Evolutionary conservation across 2,888 invertebrate species (phyloP), one percentile per base, ranked within the genome.

Genomic region (Subacronicta megacephala): DNA sequence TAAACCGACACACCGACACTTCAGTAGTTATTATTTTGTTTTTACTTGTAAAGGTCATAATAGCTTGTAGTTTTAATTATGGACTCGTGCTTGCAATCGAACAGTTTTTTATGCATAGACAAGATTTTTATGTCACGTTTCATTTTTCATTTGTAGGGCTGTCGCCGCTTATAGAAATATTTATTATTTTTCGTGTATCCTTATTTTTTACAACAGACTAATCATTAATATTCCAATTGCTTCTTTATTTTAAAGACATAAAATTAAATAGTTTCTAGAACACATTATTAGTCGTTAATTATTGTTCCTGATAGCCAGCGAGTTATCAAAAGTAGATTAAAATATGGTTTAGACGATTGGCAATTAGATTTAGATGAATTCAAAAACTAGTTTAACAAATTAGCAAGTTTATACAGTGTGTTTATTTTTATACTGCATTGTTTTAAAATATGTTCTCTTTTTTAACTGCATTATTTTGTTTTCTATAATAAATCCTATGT

Each of bases 1-100:
- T 86, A 85, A 88, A 88, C 87, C 75, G 81, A 80, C 69, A 46
- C 51, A 41, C 16, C 40, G 38, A 62, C 62, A 62, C 18, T 41
- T 29, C 45, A 33, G 29, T 49, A n/a, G 41, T 35, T 15, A 35
- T 50, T 50, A 23, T 50, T 42, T 33, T 41, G 15, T 18, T 33
- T 41, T 26, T 18, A 41, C 9, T 7, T 40, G 35, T 35, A 20
- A 62, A 29, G 10, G 15, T 10, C 15, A 6, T 18, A 35, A 13
- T 35, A 26, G 13, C 17, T 17, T 49, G 16, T 29, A 10, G 18
- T 35, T 35, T 44, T 33, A 44, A 45, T 45, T 45, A 31, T 31
- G n/a, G 18, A 33, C 18, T 12, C 10, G 33, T 44, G n/a, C n/a
- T 33, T 13, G 7, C 13, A 7, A 35, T 9, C 13, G 13, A 35